Evolutionary conservation across 2,888 invertebrate genomes (phyloP).

Genomic region (Aplocera efformata): DNA sequence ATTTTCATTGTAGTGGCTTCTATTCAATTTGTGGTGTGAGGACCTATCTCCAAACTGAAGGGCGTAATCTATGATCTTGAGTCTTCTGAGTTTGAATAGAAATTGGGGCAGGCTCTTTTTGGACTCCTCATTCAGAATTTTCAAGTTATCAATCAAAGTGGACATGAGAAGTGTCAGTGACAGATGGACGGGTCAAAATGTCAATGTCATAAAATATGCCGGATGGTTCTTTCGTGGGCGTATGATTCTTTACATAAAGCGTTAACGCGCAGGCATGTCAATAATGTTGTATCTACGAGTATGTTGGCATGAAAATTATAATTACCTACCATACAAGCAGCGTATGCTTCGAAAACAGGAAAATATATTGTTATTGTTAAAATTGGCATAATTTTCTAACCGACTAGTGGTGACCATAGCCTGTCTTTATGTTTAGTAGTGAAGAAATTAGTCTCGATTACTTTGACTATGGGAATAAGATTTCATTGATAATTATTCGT

Average conservation of each 20-base stretch:
- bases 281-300: slow-evolving; percentile 22
- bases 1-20: slow-evolving; percentile 72
- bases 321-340: slow-evolving; percentile 2
- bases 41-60: slow-evolving; percentile 33
- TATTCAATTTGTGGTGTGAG: slow-evolving; percentile 40
- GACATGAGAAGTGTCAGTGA: slow-evolving; percentile 39
- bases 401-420: too few species aligned
- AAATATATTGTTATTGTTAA: too few species aligned
- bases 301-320: slow-evolving; percentile 11
- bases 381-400: too few species aligned
- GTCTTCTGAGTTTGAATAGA: slow-evolving; percentile 26
- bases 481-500: slow-evolving; percentile 8
- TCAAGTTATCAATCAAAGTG: slow-evolving; percentile 55
- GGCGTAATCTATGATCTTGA: too few species aligned
- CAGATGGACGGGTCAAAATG: slow-evolving; percentile 44
- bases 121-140: slow-evolving; percentile 25
- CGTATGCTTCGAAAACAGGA: too few species aligned
- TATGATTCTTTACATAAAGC: slow-evolving; percentile 23
- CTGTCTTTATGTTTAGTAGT: too few species aligned
- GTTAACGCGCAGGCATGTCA: slow-evolving; percentile 20
- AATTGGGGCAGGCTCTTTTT: slow-evolving; percentile 29
- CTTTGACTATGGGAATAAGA: slow-evolving; percentile 4
- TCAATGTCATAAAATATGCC: slow-evolving; percentile 27
- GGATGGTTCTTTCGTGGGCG: slow-evolving; percentile 21
- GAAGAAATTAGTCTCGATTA: too few species aligned